phyloP scores from a whole-genome alignment of 2,797 vertebrate genomes.

The Phoeniculus purpureus region DNA sequence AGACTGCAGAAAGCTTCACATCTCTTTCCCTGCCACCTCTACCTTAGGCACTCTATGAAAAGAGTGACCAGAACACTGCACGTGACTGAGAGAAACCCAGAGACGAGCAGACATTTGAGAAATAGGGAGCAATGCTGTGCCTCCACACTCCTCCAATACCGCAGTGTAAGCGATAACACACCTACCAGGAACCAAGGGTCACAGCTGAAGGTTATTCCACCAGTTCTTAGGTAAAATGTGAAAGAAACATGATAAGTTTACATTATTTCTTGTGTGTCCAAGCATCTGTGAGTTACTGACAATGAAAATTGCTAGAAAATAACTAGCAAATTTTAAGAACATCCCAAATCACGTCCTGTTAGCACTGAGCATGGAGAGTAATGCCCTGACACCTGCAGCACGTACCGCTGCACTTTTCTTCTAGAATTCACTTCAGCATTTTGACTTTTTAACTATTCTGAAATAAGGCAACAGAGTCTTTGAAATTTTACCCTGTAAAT shows the following conservation, averaged over 20 bases:
- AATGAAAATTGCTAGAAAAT: too few relatives aligned
- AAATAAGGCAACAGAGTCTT: neutral
- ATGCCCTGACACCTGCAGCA: fast-evolving
- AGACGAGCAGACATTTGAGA: neutral
- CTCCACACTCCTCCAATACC: neutral
- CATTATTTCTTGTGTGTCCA: neutral
- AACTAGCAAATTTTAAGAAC: neutral
- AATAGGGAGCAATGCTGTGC: neutral
- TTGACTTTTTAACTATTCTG: neutral
- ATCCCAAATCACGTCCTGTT: fast-evolving
- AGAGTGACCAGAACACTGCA: neutral
- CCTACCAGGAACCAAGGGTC: neutral
- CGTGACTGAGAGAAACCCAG: neutral
- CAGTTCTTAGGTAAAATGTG: neutral
- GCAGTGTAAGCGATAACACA: fast-evolving
- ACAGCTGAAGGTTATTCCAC: too few relatives aligned
- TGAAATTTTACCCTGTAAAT: neutral
- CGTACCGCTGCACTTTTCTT: fast-evolving
- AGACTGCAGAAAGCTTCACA: neutral
- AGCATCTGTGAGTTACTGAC: neutral
- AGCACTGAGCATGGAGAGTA: neutral
- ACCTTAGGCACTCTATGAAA: neutral
- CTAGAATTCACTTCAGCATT: neutral
- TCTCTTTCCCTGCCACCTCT: neutral
- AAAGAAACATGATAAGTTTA: neutral